These are phyloP conservation scores for Potamarius usumacintae DNA, from an alignment of 2,113 vertebrate species.

Conservation along the genomic window DNA sequence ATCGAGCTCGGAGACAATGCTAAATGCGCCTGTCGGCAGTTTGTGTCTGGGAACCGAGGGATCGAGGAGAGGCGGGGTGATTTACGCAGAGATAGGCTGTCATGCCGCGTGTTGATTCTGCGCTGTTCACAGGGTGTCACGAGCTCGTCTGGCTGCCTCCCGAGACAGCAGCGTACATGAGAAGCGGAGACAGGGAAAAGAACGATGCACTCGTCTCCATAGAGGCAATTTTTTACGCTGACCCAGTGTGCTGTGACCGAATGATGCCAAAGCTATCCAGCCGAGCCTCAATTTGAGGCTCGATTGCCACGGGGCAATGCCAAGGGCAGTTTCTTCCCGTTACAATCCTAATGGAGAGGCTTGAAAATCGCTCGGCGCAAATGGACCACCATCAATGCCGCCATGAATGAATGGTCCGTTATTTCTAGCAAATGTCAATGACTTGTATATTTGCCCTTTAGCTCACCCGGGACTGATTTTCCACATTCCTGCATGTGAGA, in stretches of 20 bases:
- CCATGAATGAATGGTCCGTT: constrained; percentile 33
- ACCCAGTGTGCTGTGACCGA: constrained; percentile 40
- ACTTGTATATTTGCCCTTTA: constrained; percentile 46
- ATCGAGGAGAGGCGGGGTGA: constrained; percentile 52
- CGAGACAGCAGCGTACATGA: constrained; percentile 23
- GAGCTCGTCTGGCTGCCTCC: not conserved
- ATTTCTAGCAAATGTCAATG: constrained; percentile 49
- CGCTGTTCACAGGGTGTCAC: not conserved
- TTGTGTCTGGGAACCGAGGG: constrained; percentile 59
- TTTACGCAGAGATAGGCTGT: constrained; percentile 1
- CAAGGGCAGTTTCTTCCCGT: constrained; percentile 33
- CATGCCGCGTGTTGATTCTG: not conserved
- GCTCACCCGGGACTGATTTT: constrained; percentile 27
- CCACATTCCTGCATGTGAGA: constrained; percentile 1
- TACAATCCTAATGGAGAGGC: constrained; percentile 32
- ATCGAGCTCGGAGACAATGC: constrained; percentile 48
- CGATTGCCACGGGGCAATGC: constrained; percentile 32
- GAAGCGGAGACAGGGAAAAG: constrained; percentile 55
- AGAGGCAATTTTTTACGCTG: constrained; percentile 7
- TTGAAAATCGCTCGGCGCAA: constrained; percentile 33
- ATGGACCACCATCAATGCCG: constrained; percentile 39
- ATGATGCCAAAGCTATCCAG: constrained; percentile 38
- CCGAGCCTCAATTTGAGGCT: constrained; percentile 45
- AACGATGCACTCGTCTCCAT: not conserved
- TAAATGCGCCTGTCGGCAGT: constrained; percentile 59